Base-by-base conservation (phyloP, 2,113 vertebrate species). In the Rhinopomastus cyanomelas region DNA sequence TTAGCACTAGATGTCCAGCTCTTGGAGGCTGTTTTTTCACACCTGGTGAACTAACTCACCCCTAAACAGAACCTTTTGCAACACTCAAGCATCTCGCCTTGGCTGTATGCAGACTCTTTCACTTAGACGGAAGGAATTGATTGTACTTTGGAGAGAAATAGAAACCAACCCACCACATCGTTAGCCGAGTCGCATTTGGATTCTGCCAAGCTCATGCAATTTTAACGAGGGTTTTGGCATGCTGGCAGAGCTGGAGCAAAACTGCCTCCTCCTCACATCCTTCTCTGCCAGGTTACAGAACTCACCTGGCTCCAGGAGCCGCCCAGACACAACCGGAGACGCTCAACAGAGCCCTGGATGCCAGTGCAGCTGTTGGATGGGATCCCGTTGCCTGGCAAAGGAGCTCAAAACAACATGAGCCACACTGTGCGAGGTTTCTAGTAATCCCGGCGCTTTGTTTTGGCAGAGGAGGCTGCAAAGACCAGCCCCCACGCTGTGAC, bases 61-160 rank as follows among this genome's bases (percentile, higher is more conserved):
- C 48, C 36, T 3, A 11, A 15, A 11, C 27, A 65, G 53, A 74
- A 76, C 20, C 25, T 65, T 92, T 42, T 55, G 82, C 9, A 44
- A 5, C 1, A 23, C 3, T 62, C 6, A 18, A 88, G 30, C 17
- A 11, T 61, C 77, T 81, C 74, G 80, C 77, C 12, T 5, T 4
- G 0, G 1, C 73, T 94, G 84, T 64, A 79, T 72, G 65, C 84
- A 86, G 94, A 84, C 57, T 16, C 65, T 92, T 51, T 92, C 69
- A 69, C 56, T 84, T 78, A 39, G 62, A 36, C 11, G 17, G 59
- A 46, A 65, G 62, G 72, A 92, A 87, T 85, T 49, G 86, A 87
- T 90, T 78, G 86, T 49, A 12, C 86, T 86, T 84, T 39, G 0
- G 22, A 21, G 81, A 51, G 36, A 2, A 13, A 20, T 19, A 59